Base-by-base conservation (phyloP, 2,113 vertebrate genomes). In the Apodemus speciosus region DNA sequence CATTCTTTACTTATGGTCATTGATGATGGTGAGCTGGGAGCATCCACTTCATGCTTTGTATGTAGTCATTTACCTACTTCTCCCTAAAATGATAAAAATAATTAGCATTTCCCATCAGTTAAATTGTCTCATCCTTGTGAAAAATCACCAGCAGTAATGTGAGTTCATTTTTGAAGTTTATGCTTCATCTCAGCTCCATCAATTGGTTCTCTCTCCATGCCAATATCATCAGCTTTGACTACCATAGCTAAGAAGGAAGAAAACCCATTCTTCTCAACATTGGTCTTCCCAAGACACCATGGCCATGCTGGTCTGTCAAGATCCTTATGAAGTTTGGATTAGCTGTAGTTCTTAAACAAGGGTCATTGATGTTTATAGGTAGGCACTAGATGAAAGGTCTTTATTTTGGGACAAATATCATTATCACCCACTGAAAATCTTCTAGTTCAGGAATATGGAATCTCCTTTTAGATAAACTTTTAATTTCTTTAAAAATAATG, bases 11-110 rank as follows among this genome's bases (percentile, higher is more conserved):
- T n/a, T 43, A 18, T 18, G 25, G 43, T 30, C 56, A 18, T 40
- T 62, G 8, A 40, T 43, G 1, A 43, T 83, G 7, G 2, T 4
- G 0, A 40, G 11, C 1, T 27, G 6, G 3, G 25, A 60, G 15
- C 14, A 43, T 38, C 56, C 15, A 18, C 3, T 60, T 25, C 25
- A 5, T 38, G 9, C 14, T 30, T 10, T 62, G 14, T 62, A 3
- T 38, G 38, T 40, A 60, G 7, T 40, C 14, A 60, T 18, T 62
- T 58, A 20, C 62, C 56, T 60, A 3, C 38, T 62, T 83, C 38
- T 30, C 38, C 25, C 6, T 5, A 40, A 83, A 30, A 38, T 83
- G 4, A 30, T 83, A 38, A 60, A 11, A 83, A 43, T 60, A 58
- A 40, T 60, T 25, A 40, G 2, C 15, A 6, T 83, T 83, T 30